Base-by-base conservation (phyloP, 2,113 vertebrate genomes). In the Falco punctatus region DNA sequence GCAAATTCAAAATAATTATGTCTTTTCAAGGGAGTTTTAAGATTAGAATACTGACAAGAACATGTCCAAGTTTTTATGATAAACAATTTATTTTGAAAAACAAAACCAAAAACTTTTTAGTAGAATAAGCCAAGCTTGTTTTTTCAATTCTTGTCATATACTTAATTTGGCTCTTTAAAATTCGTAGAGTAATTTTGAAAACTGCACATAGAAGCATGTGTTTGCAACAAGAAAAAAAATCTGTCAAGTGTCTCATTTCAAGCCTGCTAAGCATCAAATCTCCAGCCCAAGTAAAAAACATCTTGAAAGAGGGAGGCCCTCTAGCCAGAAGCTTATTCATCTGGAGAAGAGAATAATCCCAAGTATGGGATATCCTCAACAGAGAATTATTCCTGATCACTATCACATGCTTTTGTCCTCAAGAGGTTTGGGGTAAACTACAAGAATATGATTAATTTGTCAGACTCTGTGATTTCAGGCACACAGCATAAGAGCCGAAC, bases 361-460 rank as follows among this genome's bases (percentile, higher is more conserved):
- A 14, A 73, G 35, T 2, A 54, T 1, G 10, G 64, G 22, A 67
- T 18, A 44, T 20, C 23, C 16, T 40, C 51, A 28, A 15, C 11
- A 51, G 40, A 72, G 27, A 15, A n/a, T 23, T 11, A 61, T 4
- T 40, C 52, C 51, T 0, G 2, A 28, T 55, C 15, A 7, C 18
- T 19, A 6, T 12, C 23, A 12, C 4, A 11, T 6, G 7, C 11
- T 62, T 32, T 17, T 6, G 10, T 18, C 38, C 11, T 1, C 64
- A 46, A 22, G 20, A 61, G 46, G 33, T 78, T 49, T 44, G 30
- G 20, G 15, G 12, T 86, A 20, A 26, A 2, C 23, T 6, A 28
- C 6, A 52, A 19, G 11, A 15, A 13, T 3, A 7, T 0, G 0
- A 57, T 16, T 27, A 20, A 26, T 18, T 6, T 7, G 4, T 8